Evolutionary conservation across 1,140 invertebrate species (phyloP), one percentile per base, ranked within the genome.

Genomic region (Bombus superbus): DNA sequence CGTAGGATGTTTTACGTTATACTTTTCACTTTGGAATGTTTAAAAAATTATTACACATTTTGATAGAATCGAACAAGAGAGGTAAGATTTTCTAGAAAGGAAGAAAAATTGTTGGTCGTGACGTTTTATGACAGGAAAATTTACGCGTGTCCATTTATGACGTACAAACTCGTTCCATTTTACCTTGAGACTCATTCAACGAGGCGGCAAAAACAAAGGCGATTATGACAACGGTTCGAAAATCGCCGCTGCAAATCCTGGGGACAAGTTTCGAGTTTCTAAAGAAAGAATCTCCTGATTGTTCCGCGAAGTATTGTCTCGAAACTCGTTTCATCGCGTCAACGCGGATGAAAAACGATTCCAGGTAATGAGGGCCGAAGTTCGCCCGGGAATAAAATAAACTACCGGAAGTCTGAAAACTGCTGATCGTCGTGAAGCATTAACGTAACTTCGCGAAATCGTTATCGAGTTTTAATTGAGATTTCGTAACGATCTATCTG

Each of bases 401-500:
- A 85, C 84, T 85, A 68, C 68, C 66, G 69, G 35, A 74, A 81
- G 84, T 85, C 79, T 66, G 84, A 44, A 73, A 85, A 80, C 76
- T 62, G 53, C 77, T 72, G 76, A 80, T 80, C 76, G 68, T 18
- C 68, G 76, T 18, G 83, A 72, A 40, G 77, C 83, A 80, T 85
- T 79, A 80, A 85, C 76, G 83, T 80, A 79, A 85, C 83, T 85
- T 72, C 28, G 53, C 68, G 53, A 78, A 85, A 85, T 85, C 78
- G 68, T 85, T 85, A 85, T 85, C 83, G 83, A 85, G 83, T 85
- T 85, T 85, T 85, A 85, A 85, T 85, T 85, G 83, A 85, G 83
- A 85, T 80, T 72, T 79, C 83, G 83, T 80, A 80, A 85, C 77
- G 83, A 80, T 69, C 77, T 28, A 71, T 72, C 66, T 42, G 66